Evolutionary conservation across 2,797 vertebrate genomes (phyloP).

Genomic region (Ctenopoma multispine): DNA sequence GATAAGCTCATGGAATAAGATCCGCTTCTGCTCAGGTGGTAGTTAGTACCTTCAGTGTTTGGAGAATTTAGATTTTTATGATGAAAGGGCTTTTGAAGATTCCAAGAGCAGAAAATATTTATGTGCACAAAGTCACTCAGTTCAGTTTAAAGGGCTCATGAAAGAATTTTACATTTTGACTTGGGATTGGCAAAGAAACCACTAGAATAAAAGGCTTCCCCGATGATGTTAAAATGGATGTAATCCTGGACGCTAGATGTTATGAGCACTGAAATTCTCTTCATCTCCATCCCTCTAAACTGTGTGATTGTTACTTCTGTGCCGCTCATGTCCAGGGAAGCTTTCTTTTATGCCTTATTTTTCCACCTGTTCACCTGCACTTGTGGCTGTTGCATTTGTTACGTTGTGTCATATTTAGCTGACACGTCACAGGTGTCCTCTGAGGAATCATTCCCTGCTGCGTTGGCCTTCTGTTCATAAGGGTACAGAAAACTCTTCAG

Average conservation of each 20-base stretch:
- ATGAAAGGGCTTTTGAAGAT: slow-evolving; percentile 11
- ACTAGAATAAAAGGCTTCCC: not conserved
- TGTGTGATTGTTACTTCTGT: not conserved
- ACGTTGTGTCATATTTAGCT: not conserved
- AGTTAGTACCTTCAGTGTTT: not conserved
- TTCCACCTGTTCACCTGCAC: not conserved
- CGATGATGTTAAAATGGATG: not conserved
- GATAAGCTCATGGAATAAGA: slow-evolving; percentile 1
- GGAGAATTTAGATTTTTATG: not conserved
- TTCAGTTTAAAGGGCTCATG: slow-evolving; percentile 18
- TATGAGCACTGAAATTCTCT: slow-evolving; percentile 7
- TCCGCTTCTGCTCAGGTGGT: slow-evolving; percentile 4
- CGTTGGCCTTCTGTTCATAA: slow-evolving; percentile 5
- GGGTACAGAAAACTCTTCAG: slow-evolving; percentile 37
- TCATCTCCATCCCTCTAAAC: not conserved
- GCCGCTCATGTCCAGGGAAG: not conserved
- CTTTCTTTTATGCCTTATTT: not conserved
- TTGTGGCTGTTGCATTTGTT: not conserved
- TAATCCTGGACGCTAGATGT: not conserved
- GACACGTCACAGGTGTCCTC: not conserved
- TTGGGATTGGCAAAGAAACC: not conserved
- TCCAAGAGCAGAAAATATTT: not conserved
- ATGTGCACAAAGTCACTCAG: not conserved
- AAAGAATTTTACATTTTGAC: slow-evolving; percentile 18
- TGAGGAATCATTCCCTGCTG: slow-evolving; percentile 40